Evolutionary conservation across 2,888 invertebrate species (phyloP), one percentile per base, ranked within the genome.

Genomic region (Eustalomyia histrio): DNA sequence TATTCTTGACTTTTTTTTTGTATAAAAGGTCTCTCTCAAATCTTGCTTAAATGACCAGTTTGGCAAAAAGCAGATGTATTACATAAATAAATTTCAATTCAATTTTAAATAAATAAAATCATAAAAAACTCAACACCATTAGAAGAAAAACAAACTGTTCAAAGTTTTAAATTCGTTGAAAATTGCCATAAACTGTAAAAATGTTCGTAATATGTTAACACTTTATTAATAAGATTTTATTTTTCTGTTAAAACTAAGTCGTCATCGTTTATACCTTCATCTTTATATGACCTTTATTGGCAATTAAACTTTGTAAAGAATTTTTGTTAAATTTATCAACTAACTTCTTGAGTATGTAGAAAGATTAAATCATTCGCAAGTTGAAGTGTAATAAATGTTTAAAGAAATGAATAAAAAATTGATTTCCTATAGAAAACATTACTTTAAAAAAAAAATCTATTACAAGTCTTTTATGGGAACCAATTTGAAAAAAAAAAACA

Each of bases 401-500:
- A 39, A 12, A 39, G 8, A 39, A 12, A 39, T 12, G 0, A 39
- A 8, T 3, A 1, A 1, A 39, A 47, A 47, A 47, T 47, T 16
- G 6, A 47, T 47, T 47, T 47, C 43, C n/a, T 47, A 43, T n/a
- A 12, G 14, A 14, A 6, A 43, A 43, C 3, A 35, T 6, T 43
- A 2, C 2, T 43, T 43, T n/a, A 2, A 43, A n/a, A 61, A 17
- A 43, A 68, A 33, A 16, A 61, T 50, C 24, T 43, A 17, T 9
- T 33, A 60, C 63, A 63, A 47, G 18, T 8, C 68, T 35, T 57
- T 76, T 69, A 69, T 69, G 76, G 68, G 68, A 75, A 75, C 18
- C 33, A 64, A 64, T 16, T 57, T 43, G 21, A 18, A 16, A 18
- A 14, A 47, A 52, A 29, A 52, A 24, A 24, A 24, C 2, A 29